Conservation (phyloP, 2,888 invertebrate genomes). For the Hybos culiciformis region DNA sequence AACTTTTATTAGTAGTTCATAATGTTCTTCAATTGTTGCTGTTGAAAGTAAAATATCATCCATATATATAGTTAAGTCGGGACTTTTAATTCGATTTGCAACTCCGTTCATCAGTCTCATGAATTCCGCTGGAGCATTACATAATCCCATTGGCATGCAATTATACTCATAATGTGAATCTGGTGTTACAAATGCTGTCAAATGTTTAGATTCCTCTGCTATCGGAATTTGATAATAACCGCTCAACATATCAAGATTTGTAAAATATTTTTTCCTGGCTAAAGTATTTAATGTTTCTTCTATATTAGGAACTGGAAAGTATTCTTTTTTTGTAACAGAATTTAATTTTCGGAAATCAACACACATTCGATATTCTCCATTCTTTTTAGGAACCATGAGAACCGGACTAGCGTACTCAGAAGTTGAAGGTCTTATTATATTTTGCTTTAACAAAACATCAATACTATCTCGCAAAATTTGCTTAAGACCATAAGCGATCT, state of each 20-base stretch:
- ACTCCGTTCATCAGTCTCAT: slow-evolving; percentile 4
- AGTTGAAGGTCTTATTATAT: slow-evolving; percentile 20
- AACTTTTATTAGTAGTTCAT: not conserved
- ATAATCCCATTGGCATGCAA: slow-evolving; percentile 19
- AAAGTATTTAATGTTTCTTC: slow-evolving; percentile 15
- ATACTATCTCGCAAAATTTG: not conserved
- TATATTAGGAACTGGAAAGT: slow-evolving; percentile 16
- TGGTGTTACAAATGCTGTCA: slow-evolving; percentile 19
- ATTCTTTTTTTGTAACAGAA: slow-evolving; percentile 15
- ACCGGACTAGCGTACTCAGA: slow-evolving; percentile 22
- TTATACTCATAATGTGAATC: slow-evolving; percentile 21
- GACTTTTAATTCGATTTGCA: not conserved
- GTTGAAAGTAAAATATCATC: slow-evolving; percentile 3
- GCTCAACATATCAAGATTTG: slow-evolving; percentile 6
- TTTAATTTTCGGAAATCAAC: slow-evolving; percentile 22
- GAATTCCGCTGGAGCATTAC: slow-evolving; percentile 18
- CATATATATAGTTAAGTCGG: not conserved
- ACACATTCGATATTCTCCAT: slow-evolving; percentile 20
- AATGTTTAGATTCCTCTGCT: slow-evolving; percentile 6
- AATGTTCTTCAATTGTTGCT: not conserved
- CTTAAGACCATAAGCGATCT: not conserved
- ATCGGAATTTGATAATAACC: slow-evolving; percentile 10
- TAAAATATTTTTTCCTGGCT: slow-evolving; percentile 3
- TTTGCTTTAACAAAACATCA: slow-evolving; percentile 9
- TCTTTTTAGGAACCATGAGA: slow-evolving; percentile 18